These are phyloP conservation scores for Vireo griseus DNA, from an alignment of 2,797 vertebrate species.

Conservation along the genomic window DNA sequence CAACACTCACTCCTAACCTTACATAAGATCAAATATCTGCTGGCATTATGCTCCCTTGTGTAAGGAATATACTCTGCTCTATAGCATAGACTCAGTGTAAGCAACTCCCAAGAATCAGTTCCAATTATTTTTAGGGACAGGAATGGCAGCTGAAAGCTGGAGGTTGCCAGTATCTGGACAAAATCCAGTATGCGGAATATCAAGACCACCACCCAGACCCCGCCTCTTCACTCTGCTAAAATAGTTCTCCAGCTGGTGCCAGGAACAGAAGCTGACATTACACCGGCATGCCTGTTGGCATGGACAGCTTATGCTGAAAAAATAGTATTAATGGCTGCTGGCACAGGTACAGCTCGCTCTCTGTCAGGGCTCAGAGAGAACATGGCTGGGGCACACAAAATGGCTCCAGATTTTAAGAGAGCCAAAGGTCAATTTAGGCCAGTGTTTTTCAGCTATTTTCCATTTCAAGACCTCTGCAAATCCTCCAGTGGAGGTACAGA, in stretches of 20 bases:
- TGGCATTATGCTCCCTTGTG: not conserved
- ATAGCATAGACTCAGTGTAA: not conserved
- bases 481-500: not conserved
- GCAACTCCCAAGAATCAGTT: not conserved
- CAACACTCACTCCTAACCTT: not conserved
- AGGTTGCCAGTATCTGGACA: conserved; percentile 14
- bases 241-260: conserved; percentile 38
- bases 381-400: not conserved
- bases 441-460: not conserved
- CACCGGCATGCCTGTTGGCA: conserved; percentile 5
- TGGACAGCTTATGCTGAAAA: not conserved
- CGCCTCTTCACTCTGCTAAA: conserved; percentile 41
- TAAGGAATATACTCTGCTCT: not conserved
- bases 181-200: conserved; percentile 39
- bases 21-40: not conserved
- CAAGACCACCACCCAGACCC: conserved; percentile 20
- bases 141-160: conserved; percentile 36
- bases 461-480: not conserved
- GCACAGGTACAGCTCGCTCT: not conserved
- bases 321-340: conserved; percentile 11
- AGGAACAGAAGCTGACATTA: conserved; percentile 49
- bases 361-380: not conserved
- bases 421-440: conserved; percentile 29
- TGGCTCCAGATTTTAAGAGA: conserved; percentile 17
- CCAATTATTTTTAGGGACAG: conserved; percentile 46